Evolutionary conservation across 1,140 invertebrate species (phyloP).

Genomic region (Monochamus saltuarius): DNA sequence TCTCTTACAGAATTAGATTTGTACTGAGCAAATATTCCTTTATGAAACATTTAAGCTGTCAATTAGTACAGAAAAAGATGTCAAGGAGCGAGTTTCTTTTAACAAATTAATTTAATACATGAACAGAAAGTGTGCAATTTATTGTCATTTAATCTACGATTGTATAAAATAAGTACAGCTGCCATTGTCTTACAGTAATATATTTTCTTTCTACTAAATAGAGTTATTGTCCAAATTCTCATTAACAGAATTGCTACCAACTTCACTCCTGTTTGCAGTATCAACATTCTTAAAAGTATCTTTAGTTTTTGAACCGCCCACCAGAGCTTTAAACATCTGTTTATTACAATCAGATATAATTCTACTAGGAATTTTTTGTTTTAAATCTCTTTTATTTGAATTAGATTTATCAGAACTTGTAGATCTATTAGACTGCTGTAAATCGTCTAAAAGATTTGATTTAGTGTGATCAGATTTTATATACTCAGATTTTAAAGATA

Average conservation of each 20-base stretch:
- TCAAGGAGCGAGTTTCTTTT: too few relatives aligned
- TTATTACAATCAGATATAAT: slow-evolving; percentile 11
- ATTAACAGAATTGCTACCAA: slow-evolving; percentile 6
- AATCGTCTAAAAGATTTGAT: slow-evolving; percentile 11
- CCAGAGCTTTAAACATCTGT: slow-evolving; percentile 1
- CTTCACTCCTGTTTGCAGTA: too few relatives aligned
- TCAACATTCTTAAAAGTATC: not conserved
- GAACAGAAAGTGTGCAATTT: too few relatives aligned
- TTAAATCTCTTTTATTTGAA: not conserved
- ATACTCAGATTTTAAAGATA: slow-evolving; percentile 10
- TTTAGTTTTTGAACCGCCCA: not conserved
- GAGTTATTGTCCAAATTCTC: slow-evolving; percentile 4
- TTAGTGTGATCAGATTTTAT: slow-evolving; percentile 11
- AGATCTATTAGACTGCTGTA: not conserved
- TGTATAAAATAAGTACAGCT: slow-evolving; percentile 17
- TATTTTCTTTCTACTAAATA: not conserved
- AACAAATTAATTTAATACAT: too few relatives aligned
- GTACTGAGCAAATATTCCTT: too few relatives aligned
- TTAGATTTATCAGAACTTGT: not conserved
- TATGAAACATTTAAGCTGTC: too few relatives aligned
- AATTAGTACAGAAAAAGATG: too few relatives aligned
- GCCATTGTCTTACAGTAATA: slow-evolving; percentile 8
- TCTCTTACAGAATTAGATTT: too few relatives aligned
- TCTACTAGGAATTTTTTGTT: slow-evolving; percentile 6
- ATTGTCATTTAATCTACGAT: too few relatives aligned